Conservation (phyloP, 2,888 invertebrate species). For the Craniophora ligustri region DNA sequence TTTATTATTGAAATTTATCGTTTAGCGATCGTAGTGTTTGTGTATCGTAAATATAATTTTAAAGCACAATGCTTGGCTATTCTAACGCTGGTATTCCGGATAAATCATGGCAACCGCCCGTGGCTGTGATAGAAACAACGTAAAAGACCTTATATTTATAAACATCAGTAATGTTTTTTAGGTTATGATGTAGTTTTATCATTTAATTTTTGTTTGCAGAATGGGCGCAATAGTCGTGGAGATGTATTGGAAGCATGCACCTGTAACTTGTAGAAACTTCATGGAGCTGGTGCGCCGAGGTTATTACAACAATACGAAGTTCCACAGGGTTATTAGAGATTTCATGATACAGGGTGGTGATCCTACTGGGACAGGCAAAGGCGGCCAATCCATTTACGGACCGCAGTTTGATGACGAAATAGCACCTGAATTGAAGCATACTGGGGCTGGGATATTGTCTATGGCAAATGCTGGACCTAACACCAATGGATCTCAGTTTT, state of each 20-base stretch:
- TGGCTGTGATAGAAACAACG: slow-evolving; percentile 95
- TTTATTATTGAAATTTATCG: no score
- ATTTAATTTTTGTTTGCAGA: slow-evolving; percentile 81
- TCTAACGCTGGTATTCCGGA: slow-evolving; percentile 93
- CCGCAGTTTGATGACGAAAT: slow-evolving; percentile 98
- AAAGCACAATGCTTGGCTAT: slow-evolving; percentile 77
- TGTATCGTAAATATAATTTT: neutral
- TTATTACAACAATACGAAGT: slow-evolving; percentile 98
- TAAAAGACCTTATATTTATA: slow-evolving; percentile 85
- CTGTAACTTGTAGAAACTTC: slow-evolving; percentile 99
- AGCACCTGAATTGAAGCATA: slow-evolving; percentile 97
- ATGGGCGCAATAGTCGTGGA: slow-evolving; percentile 98
- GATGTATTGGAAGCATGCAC: slow-evolving; percentile 99
- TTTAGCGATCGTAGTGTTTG: no score
- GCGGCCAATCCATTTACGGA: slow-evolving; percentile 99
- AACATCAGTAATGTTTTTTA: neutral
- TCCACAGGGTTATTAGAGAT: slow-evolving; percentile 98
- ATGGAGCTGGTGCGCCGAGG: slow-evolving; percentile 97
- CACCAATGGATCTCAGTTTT: slow-evolving; percentile 99
- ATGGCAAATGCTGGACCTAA: slow-evolving; percentile 99
- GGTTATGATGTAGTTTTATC: neutral
- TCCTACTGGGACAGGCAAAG: slow-evolving; percentile 98
- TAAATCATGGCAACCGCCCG: slow-evolving; percentile 96
- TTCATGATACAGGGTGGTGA: slow-evolving; percentile 99
- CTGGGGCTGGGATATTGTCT: slow-evolving; percentile 96